Base-by-base conservation (phyloP, 2,113 vertebrate species). In the Typhlomys cinereus region DNA sequence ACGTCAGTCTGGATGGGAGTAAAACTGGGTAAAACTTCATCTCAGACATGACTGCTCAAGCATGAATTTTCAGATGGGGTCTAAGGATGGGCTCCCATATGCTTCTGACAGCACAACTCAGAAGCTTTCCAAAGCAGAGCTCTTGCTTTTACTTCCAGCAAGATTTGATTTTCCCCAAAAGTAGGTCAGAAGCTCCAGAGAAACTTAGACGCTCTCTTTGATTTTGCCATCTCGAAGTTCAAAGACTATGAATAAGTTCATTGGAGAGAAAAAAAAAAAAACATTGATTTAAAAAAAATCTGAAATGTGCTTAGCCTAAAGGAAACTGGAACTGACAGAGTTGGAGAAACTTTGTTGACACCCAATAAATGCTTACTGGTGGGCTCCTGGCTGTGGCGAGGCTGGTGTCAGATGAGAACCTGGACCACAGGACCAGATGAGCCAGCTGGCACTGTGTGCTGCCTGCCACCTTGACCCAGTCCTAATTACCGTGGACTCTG, bases 221-320 rank as follows among this genome's bases (percentile, higher is more conserved):
- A 98, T 97, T 97, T 98, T 95, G 97, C 92, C 96, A 97, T 95
- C 97, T 97, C 97, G 96, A 98, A 98, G 96, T 98, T 98, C 97
- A 98, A 98, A 98, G 95, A 97, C 95, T 96, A 97, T 96, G 93
- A 97, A 70, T 97, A 97, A 98, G 95, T 97, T 98, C 96, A 96
- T 62, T 97, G 95, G 95, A 66, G 96, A n/a, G 61, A 27, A 25
- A 17, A 23, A 96, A 93, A 94, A 96, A 92, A 73, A 64, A 13
- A 86, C 31, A 94, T 84, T 88, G 5, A 96, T 95, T 97, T 94
- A 27, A 25, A 39, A 52, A 76, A 85, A 85, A 96, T 41, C 15
- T 80, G 61, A 95, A 95, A 95, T 91, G 81, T 41, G 62, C 34
- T 95, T 96, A 94, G 83, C 87, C 79, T 52, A 57, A 83, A 86